Evolutionary conservation across 2,888 invertebrate genomes (phyloP), one percentile per base, ranked within the genome.

Genomic region (Synanthedon formicaeformis): DNA sequence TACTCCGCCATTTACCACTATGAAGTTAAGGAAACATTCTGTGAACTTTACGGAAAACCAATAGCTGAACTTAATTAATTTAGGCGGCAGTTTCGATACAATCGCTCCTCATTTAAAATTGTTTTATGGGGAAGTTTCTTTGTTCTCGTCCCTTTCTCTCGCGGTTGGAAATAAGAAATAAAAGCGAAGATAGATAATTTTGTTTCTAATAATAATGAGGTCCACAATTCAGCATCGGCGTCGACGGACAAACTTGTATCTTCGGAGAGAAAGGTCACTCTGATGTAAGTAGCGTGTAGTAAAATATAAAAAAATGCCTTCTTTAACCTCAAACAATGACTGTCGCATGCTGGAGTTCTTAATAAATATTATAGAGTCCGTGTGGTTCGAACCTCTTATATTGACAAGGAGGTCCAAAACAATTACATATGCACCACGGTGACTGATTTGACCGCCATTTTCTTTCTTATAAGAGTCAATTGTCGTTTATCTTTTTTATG

Each of bases 51-150:
- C 34, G 45, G 45, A 62, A 66, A 71, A 66, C 60, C 67, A 65
- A 73, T 67, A 68, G 61, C 60, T 60, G 56, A 61, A 66, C 63
- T 69, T 69, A 72, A 73, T 73, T 72, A 73, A 73, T 69, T 67
- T 55, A 55, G 49, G 50, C 45, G 54, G 58, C 60, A 65, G 63
- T 60, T 60, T 54, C 60, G 61, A 64, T 61, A 64, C 57, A 65
- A 59, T 63, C 60, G 51, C 40, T 34, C 41, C 34, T 64, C 63
- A 60, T 62, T 56, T 58, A 50, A 64, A 63, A 66, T 69, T 71
- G 66, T 68, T 70, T 64, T 63, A 64, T 59, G 57, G 55, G 27
- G 53, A 67, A 68, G 59, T 68, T 54, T 14, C 34, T 50, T 50
- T 40, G 50, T 54, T 50, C 66, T 16, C 41, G 6, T 60, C 41